Evolutionary conservation across 2,888 invertebrate genomes (phyloP).

Genomic region (Strigamia transsilvanica): DNA sequence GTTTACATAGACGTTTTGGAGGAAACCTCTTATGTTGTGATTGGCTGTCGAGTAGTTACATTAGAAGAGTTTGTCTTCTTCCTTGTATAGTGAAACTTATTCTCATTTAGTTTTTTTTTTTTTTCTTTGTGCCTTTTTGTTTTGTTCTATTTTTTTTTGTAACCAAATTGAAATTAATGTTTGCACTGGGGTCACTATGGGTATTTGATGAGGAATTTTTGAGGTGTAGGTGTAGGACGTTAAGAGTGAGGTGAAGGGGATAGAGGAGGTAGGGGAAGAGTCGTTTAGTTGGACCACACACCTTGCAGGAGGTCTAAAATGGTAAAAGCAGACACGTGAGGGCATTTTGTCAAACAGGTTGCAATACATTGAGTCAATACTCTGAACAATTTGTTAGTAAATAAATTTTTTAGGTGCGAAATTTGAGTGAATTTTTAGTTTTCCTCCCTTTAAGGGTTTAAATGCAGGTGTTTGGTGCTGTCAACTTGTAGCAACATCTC

Average conservation of each 20-base stretch:
- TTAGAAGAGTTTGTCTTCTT: slow-evolving; percentile 16
- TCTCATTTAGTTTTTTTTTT: neutral
- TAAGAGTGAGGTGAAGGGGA: slow-evolving; percentile 1
- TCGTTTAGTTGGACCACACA: slow-evolving; percentile 31
- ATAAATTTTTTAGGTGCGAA: neutral
- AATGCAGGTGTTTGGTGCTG: neutral
- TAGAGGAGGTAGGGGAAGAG: neutral
- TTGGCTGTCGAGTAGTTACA: slow-evolving; percentile 44
- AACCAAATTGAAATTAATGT: neutral
- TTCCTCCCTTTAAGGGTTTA: neutral
- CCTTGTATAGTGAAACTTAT: slow-evolving; percentile 42
- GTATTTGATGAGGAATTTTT: neutral
- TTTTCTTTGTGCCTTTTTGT: neutral
- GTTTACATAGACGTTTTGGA: slow-evolving; percentile 36
- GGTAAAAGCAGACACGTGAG: neutral
- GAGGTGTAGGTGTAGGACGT: neutral
- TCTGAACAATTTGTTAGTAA: neutral
- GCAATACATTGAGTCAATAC: slow-evolving; percentile 1
- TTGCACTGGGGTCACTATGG: neutral
- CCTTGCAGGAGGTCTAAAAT: slow-evolving; percentile 18
- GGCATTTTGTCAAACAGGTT: slow-evolving; percentile 32
- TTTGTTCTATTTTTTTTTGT: neutral
- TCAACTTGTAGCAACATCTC: neutral
- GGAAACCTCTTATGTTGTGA: slow-evolving; percentile 33
- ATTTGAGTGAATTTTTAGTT: neutral